Conservation (phyloP, 2,113 vertebrate species). For the Myrmophylax atrothorax region DNA sequence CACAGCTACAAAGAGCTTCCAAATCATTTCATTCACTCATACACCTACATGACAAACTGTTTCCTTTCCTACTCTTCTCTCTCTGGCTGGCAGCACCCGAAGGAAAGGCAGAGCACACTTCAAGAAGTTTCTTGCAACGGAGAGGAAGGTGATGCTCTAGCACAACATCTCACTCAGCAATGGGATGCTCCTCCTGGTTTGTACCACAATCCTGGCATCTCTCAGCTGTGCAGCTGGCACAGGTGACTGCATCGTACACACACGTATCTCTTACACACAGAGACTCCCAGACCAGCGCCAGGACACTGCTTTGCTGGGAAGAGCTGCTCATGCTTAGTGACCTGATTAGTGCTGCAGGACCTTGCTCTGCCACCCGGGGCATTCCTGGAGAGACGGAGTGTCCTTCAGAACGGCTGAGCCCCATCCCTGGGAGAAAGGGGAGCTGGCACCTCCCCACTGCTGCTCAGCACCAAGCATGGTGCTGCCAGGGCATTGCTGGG, state of each 20-base stretch:
- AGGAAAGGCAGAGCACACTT: not conserved
- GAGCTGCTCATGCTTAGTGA: not conserved
- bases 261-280: not conserved
- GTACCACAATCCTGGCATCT: rapidly evolving
- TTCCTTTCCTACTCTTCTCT: slow-evolving; percentile 27
- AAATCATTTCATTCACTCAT: slow-evolving; percentile 28
- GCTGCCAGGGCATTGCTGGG: not conserved
- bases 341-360: not conserved
- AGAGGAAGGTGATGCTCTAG: not conserved
- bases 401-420: not conserved
- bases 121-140: not conserved
- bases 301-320: not conserved
- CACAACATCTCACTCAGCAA: rapidly evolving
- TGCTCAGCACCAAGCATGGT: not conserved
- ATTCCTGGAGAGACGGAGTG: not conserved
- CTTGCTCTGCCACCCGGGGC: rapidly evolving
- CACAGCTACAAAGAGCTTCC: slow-evolving; percentile 57
- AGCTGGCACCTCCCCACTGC: not conserved
- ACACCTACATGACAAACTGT: slow-evolving; percentile 21
- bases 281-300: not conserved
- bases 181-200: not conserved
- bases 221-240: rapidly evolving
- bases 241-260: rapidly evolving
- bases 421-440: not conserved
- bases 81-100: not conserved